These are phyloP conservation scores for Alethe diademata DNA, from an alignment of 2,113 vertebrate genomes.

Conservation along the genomic window DNA sequence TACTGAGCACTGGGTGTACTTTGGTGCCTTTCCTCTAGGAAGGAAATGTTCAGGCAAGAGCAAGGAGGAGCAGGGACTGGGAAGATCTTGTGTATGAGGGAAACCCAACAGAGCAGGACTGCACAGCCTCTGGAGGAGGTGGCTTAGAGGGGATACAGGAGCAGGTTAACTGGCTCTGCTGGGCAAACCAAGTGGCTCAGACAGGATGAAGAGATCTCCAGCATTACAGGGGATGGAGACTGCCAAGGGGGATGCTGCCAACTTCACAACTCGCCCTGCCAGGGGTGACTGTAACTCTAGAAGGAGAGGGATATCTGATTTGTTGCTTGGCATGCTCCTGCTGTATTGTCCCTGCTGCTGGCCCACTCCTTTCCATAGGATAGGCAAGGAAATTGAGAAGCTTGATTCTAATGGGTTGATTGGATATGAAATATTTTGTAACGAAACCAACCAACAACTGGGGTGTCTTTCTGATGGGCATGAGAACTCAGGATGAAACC, in stretches of 20 bases:
- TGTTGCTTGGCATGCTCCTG: background rate
- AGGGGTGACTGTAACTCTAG: background rate
- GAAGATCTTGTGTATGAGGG: background rate
- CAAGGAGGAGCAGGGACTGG: background rate
- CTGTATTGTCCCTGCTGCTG: background rate
- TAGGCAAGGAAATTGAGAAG: background rate
- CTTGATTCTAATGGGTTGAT: background rate
- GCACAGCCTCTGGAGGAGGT: background rate
- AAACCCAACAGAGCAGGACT: rapidly evolving
- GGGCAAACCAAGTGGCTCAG: background rate
- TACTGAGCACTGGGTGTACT: background rate
- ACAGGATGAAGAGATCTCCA: background rate
- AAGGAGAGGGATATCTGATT: background rate
- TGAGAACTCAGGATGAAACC: background rate
- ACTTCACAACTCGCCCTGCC: background rate
- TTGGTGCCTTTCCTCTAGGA: background rate
- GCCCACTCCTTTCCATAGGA: background rate
- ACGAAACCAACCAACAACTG: background rate
- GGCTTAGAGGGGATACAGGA: background rate
- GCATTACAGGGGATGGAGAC: rapidly evolving
- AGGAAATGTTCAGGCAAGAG: background rate
- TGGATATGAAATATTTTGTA: background rate
- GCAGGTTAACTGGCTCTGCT: background rate
- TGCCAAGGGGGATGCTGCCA: conserved; percentile 1
- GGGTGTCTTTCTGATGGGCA: background rate